Evolutionary conservation across 2,888 invertebrate genomes (phyloP), one percentile per base, ranked within the genome.

Genomic region (Amphimallon solstitiale): DNA sequence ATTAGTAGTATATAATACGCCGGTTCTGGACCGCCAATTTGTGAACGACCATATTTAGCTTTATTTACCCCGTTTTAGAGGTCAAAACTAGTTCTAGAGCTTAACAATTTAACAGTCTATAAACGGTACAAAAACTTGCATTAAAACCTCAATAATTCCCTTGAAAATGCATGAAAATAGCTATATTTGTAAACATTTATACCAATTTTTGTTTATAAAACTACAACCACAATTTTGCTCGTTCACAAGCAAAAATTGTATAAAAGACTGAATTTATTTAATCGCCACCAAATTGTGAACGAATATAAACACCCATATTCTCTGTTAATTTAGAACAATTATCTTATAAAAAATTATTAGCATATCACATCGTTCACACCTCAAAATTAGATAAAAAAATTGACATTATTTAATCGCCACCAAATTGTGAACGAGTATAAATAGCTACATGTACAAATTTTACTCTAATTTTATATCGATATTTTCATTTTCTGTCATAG

Each of bases 121-220:
- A 43, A 43, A n/a, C 43, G 43, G 43, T 43, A 43, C 43, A 43
- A 43, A 43, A 43, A 15, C 15, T 43, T 43, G 43, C 15, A 15
- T 43, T 43, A 43, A 43, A 43, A 43, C 43, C 43, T 43, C 43
- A 43, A 15, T 43, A 43, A 43, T 43, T 43, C 37, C 37, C 5
- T 37, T 37, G 37, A 37, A n/a, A 37, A 37, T 37, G 37, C 37
- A 37, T 37, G 12, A 15, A 43, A 43, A 43, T 43, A 43, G 43
- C 43, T 43, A 43, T 43, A 43, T 43, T 43, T 43, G 43, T 43
- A 43, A 43, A 43, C 43, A 43, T 43, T 43, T 43, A 43, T 43
- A 43, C 43, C 43, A 43, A 43, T 43, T 43, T 43, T 5, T 43
- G 43, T 5, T 2, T 43, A 43, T 43, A 43, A 43, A 43, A 14